These are phyloP conservation scores for Pseudocheirus occidentalis DNA, from an alignment of 2,797 vertebrate genomes.

Conservation along the genomic window DNA sequence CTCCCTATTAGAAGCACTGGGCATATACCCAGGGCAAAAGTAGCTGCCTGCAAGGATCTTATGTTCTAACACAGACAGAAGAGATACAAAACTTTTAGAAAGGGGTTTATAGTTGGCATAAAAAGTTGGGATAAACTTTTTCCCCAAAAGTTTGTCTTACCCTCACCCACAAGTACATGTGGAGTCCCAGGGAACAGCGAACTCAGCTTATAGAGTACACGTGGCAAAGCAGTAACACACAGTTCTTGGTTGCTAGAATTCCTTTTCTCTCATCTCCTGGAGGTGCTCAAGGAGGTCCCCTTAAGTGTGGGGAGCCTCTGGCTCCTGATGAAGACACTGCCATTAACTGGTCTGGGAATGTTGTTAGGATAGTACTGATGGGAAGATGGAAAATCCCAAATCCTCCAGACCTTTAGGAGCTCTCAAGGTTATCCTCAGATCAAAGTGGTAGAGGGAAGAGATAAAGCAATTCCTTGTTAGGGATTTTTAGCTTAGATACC, in stretches of 20 bases:
- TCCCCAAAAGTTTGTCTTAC: background rate
- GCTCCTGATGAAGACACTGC: background rate
- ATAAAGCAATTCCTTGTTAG: background rate
- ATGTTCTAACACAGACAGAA: background rate
- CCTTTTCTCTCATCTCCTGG: background rate
- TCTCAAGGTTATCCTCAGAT: background rate
- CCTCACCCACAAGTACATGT: background rate
- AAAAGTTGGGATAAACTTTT: background rate
- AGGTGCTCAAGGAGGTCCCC: background rate
- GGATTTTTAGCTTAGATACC: background rate
- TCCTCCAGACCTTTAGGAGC: background rate
- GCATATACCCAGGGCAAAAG: background rate
- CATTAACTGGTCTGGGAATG: background rate
- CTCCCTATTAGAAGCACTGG: background rate
- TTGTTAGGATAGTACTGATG: background rate
- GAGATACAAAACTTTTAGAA: background rate
- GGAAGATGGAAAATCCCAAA: background rate
- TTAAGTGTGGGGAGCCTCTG: background rate
- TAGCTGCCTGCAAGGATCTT: background rate
- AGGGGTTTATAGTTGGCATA: background rate
- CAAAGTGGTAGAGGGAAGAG: background rate
- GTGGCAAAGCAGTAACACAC: background rate
- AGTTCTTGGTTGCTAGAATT: background rate
- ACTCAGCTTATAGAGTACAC: background rate
- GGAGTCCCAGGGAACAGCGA: background rate